Base-by-base conservation (phyloP, 2,113 vertebrate species). In the Bucco capensis region DNA sequence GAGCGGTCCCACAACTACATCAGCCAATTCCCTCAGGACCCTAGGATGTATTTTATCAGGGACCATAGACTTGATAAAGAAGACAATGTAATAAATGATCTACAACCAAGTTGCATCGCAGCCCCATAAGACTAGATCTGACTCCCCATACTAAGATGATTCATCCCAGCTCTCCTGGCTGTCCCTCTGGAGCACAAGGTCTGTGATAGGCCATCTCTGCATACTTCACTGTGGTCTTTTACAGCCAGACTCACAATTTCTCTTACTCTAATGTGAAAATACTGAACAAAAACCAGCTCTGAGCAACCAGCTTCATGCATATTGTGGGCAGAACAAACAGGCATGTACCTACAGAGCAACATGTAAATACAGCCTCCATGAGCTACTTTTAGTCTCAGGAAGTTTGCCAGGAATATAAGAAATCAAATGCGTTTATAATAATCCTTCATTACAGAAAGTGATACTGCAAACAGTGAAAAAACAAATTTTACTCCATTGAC, bases 161-260 rank as follows among this genome's bases (percentile, higher is more conserved):
- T 86, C 0, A 1, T 12, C 15, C 23, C 46, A 18, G 30, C 27
- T 35, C 19, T 69, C 35, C 44, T 22, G 30, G 44, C 31, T 0
- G 0, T 42, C 37, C 30, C 33, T 28, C 44, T 10, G 28, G 15
- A 65, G 50, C 33, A 74, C 0, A 0, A 50, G 7, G 27, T 61
- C 51, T 1, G 25, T 35, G 35, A 67, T 17, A 16, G 42, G 9
- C 25, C 73, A 75, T 40, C 31, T 80, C 49, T 51, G 31, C 51
- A 23, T 28, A 38, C 31, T 80, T 77, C 2, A 1, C 58, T 24
- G 18, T 38, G 58, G 33, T 72, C 64, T 84, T 87, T 44, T 38
- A 47, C 28, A 66, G 35, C 9, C 49, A 27, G 7, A 37, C 19
- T 51, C 37, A 33, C 10, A n/a, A 79, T 47, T 79, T 61, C 47